Conservation (phyloP, 2,113 vertebrate genomes). For the Phocoena sinus region DNA sequence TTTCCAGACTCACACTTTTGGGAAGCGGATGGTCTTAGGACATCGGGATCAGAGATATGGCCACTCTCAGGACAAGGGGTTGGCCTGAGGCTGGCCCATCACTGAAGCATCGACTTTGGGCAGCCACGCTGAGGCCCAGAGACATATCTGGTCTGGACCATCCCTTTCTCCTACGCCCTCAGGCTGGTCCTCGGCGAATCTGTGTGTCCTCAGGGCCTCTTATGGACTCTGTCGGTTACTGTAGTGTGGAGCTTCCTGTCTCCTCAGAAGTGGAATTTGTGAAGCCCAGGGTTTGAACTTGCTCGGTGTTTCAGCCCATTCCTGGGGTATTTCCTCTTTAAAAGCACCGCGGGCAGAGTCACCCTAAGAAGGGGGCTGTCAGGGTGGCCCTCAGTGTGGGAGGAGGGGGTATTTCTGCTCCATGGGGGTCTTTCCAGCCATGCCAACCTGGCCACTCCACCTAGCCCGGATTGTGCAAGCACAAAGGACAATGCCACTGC, state of each 20-base stretch:
- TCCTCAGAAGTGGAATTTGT: background rate
- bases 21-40: background rate
- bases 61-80: background rate
- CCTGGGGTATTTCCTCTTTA: background rate
- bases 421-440: background rate
- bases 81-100: fast-evolving
- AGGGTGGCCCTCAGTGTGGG: background rate
- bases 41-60: background rate
- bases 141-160: background rate
- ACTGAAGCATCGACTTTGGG: background rate
- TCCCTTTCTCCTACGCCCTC: fast-evolving
- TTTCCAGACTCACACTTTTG: background rate
- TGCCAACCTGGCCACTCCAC: background rate
- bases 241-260: background rate
- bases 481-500: background rate
- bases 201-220: background rate
- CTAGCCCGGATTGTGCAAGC: background rate
- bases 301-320: background rate
- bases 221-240: too few relatives aligned
- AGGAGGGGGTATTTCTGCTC: background rate
- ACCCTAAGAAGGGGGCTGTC: too few relatives aligned
- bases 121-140: background rate
- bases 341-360: background rate
- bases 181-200: background rate
- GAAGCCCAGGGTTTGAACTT: background rate